Percentiles rank a stretch among this genome's conserved stretches.
These are phyloP conservation scores for Nannobrachium achirus DNA, from an alignment of 2,113 vertebrate species.

Conservation along the genomic window DNA sequence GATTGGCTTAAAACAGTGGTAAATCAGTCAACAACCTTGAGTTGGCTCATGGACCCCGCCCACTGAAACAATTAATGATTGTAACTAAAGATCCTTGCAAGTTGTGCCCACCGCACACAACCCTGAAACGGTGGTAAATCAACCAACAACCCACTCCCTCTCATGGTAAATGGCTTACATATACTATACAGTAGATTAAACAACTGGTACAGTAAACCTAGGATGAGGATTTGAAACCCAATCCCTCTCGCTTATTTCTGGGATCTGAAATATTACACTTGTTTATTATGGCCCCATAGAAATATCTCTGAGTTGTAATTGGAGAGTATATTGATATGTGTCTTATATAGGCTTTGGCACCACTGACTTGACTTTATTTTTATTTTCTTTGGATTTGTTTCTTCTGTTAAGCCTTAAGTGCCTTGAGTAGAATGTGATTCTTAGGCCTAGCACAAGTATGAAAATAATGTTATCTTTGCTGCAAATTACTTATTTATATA, in stretches of 20 bases:
- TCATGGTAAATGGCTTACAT: no score
- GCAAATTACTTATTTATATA: constrained; percentile 1
- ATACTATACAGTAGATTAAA: neutral
- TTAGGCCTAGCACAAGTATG: constrained; percentile 27
- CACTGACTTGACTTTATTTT: constrained; percentile 56
- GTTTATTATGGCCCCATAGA: constrained; percentile 38
- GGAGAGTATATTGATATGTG: constrained; percentile 47
- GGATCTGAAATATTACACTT: constrained; percentile 26
- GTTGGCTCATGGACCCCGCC: no score
- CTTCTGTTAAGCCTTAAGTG: constrained; percentile 65
- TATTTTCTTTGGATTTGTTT: constrained; percentile 34
- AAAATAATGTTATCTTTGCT: constrained; percentile 17
- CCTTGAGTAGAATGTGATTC: constrained; percentile 47
- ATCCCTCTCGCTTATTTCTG: constrained; percentile 22
- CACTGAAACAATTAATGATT: no score
- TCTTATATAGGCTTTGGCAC: constrained; percentile 52
- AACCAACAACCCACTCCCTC: no score
- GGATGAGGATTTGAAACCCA: constrained; percentile 17
- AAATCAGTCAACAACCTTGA: no score
- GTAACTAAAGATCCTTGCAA: no score
- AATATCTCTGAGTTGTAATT: constrained; percentile 73
- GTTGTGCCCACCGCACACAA: no score
- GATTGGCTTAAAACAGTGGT: no score
- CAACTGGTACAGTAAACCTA: constrained; percentile 1
- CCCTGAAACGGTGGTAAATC: no score